These are phyloP conservation scores for Epiblema foenella DNA, from an alignment of 2,888 invertebrate species.

Conservation along the genomic window DNA sequence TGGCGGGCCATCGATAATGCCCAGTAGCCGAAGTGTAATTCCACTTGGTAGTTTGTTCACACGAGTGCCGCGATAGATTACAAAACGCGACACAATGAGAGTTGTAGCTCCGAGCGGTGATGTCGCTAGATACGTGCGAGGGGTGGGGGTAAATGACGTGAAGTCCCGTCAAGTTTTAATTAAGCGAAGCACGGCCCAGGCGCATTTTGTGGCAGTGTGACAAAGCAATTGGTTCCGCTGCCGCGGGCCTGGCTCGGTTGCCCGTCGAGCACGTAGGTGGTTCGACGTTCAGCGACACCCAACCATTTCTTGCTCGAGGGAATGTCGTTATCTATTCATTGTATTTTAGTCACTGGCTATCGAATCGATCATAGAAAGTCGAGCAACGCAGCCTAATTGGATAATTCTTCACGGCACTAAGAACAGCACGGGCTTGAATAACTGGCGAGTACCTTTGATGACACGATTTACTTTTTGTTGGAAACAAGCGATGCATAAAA, in stretches of 20 bases:
- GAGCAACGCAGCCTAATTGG: conserved; percentile 74
- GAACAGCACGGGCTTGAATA: conserved; percentile 64
- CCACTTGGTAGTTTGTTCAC: conserved; percentile 62
- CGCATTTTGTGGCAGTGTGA: conserved; percentile 77
- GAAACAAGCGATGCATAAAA: conserved; percentile 59
- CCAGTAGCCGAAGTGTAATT: conserved; percentile 72
- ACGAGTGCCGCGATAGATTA: conserved; percentile 64
- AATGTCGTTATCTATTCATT: conserved; percentile 78
- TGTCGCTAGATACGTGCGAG: conserved; percentile 59
- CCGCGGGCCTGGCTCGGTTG: conserved; percentile 56
- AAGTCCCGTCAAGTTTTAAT: conserved; percentile 80
- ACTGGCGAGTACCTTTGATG: conserved; percentile 56
- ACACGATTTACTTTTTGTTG: conserved; percentile 60
- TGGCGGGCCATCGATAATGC: conserved; percentile 65
- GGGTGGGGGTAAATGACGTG: conserved; percentile 68
- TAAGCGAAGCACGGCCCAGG: conserved; percentile 74
- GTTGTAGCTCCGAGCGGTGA: conserved; percentile 66
- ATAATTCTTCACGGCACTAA: conserved; percentile 74
- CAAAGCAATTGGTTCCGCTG: conserved; percentile 78
- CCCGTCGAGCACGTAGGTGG: conserved; percentile 75
- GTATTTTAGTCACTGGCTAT: conserved; percentile 72
- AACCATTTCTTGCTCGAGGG: conserved; percentile 71
- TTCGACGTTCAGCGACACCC: conserved; percentile 72
- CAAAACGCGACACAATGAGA: conserved; percentile 70
- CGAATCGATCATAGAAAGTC: conserved; percentile 72